Evolutionary conservation across 2,113 vertebrate genomes (phyloP).

Genomic region (Notiomystis cincta): DNA sequence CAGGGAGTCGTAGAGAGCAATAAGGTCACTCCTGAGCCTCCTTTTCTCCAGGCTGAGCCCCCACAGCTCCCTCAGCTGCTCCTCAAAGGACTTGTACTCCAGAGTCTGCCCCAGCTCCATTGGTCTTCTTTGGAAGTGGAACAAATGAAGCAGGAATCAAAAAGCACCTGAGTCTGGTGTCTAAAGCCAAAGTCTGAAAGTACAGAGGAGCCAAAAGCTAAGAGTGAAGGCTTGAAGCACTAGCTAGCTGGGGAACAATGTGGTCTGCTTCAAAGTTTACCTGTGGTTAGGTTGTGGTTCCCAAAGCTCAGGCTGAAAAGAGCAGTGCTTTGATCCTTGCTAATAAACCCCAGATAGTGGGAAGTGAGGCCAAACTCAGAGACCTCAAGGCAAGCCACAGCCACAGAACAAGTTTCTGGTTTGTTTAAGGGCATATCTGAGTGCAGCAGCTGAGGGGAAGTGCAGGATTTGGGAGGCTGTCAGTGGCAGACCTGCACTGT

Average conservation of each 20-base stretch:
- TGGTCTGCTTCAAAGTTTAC: not conserved
- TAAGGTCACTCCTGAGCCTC: not conserved
- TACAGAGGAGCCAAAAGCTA: not conserved
- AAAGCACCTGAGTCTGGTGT: not conserved
- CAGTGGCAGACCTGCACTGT: not conserved
- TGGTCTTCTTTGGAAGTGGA: not conserved
- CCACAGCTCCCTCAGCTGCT: not conserved
- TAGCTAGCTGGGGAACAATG: not conserved
- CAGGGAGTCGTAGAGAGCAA: not conserved
- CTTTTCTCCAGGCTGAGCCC: not conserved
- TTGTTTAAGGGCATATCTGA: not conserved
- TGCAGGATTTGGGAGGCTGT: not conserved
- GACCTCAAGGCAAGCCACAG: not conserved
- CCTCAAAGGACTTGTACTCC: not conserved
- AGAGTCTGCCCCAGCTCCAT: not conserved
- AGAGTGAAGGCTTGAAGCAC: not conserved
- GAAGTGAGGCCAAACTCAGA: not conserved
- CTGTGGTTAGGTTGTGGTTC: constrained; percentile 1
- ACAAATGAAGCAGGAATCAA: not conserved
- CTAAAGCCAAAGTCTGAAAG: not conserved
- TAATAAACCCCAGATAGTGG: not conserved
- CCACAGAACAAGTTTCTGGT: not conserved
- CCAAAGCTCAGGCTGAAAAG: not conserved
- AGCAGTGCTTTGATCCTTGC: not conserved
- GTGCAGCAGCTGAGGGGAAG: not conserved